Evolutionary conservation across 1,140 invertebrate species (phyloP), one percentile per base, ranked within the genome.

Genomic region (Nylanderia fulva): DNA sequence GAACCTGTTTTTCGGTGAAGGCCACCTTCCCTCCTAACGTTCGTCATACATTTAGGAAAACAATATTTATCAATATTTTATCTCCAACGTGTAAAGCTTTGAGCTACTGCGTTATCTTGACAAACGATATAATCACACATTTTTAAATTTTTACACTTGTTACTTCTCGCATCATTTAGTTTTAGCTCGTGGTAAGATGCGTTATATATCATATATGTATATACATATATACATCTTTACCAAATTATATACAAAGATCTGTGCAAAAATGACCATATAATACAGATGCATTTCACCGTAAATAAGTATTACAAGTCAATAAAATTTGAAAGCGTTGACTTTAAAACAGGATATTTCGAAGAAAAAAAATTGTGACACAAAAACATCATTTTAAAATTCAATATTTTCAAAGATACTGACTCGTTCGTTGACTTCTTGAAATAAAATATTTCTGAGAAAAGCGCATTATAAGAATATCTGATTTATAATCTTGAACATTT

Each of bases 1-100:
- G 63, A 80, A 80, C 77, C 64, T 71, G 77, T 82, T 82, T 82
- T 82, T 71, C 52, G 66, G 13, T 71, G 36, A 71, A 82, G 66
- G 52, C 64, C 52, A 29, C 36, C 24, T 60, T 15, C 36, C 36
- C 29, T 15, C 24, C 66, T 42, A 71, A 56, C 13, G 24, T 58
- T 79, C 29, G 45, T 79, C 61, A 54, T 33, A 33, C 61, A 39
- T 15, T 39, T 21, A 56, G 11, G 33, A 68, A 64, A 54, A 68
- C 29, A 68, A 27, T 79, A 68, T 79, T 68, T 79, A 79, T 79
- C 75, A 54, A 52, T 36, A 68, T 24, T 79, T 79, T 27, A 79
- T 56, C 33, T 69, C 4, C 3, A 13, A 39, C n/a, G 21, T 13
- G 45, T 33, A 13, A 54, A 8, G 0, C 15, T 39, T 18, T 13